These are phyloP conservation scores for Podilymbus podiceps DNA, from an alignment of 2,113 vertebrate species.

Conservation along the genomic window DNA sequence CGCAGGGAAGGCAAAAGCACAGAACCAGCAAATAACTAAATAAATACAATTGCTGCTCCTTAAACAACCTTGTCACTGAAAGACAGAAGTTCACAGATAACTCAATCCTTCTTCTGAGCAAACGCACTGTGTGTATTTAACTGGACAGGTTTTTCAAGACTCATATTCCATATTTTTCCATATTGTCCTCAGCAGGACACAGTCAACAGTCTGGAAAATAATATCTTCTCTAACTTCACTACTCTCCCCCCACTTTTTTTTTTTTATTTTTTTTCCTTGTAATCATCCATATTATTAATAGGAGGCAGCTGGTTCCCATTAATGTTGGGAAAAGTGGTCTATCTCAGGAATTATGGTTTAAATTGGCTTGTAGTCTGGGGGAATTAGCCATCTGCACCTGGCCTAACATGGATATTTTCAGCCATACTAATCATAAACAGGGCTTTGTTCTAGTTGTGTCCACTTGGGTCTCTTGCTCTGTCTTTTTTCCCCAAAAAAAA, in stretches of 20 bases:
- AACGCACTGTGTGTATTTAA: background rate
- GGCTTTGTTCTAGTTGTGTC: conserved; percentile 63
- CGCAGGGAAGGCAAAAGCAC: background rate
- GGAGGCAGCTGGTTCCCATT: conserved; percentile 84
- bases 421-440: conserved; percentile 73
- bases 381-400: conserved; percentile 80
- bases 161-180: conserved; percentile 38
- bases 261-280: background rate
- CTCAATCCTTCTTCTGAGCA: background rate
- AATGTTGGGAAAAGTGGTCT: conserved; percentile 73
- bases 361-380: conserved; percentile 80
- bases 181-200: conserved; percentile 44
- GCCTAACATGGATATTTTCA: conserved; percentile 78
- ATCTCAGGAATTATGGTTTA: conserved; percentile 82
- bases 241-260: background rate
- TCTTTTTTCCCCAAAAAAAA: background rate
- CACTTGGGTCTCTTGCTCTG: conserved; percentile 16
- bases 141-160: conserved; percentile 36
- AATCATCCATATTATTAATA: conserved; percentile 77
- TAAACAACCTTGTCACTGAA: conserved; percentile 1
- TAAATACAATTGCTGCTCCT: background rate
- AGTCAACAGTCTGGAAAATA: conserved; percentile 49
- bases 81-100: conserved; percentile 23
- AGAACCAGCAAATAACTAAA: conserved; percentile 1
- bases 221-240: conserved; percentile 46